A percentile compares a stretch with the other conserved stretches of the same genome.
phyloP scores from a whole-genome alignment of 2,113 vertebrate species.

The Pitta sordida region DNA sequence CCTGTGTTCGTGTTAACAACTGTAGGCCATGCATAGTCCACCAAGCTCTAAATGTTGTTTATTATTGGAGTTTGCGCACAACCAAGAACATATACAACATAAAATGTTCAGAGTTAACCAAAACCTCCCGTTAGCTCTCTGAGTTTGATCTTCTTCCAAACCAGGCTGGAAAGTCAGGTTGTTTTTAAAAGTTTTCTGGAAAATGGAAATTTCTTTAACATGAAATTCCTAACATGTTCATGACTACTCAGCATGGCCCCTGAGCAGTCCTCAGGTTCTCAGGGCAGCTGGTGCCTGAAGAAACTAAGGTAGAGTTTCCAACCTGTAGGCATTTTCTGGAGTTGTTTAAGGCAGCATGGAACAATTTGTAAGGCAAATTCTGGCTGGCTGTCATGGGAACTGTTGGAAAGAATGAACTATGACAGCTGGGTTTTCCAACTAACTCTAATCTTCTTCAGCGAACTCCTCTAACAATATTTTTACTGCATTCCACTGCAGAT shows the following conservation, averaged over 20 bases:
- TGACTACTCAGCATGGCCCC: not conserved
- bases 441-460: not conserved
- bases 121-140: not conserved
- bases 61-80: not conserved
- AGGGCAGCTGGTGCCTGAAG: not conserved
- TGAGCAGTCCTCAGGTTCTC: not conserved
- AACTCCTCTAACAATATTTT: not conserved
- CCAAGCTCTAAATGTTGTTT: not conserved
- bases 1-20: not conserved
- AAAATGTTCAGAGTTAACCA: not conserved
- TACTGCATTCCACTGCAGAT: not conserved
- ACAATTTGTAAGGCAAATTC: not conserved
- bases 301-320: not conserved
- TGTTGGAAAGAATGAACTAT: not conserved
- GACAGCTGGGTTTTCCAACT: not conserved
- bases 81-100: fast-evolving
- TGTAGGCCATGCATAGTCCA: not conserved
- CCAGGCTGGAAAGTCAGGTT: not conserved
- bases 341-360: not conserved
- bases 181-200: not conserved
- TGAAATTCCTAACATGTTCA: not conserved
- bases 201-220: fast-evolving
- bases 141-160: not conserved
- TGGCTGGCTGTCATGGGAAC: not conserved
- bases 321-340: not conserved